Evolutionary conservation across 53 echinoderm and acorn worm genomes (phyloP).

Genomic region (Stichopus horrens): DNA sequence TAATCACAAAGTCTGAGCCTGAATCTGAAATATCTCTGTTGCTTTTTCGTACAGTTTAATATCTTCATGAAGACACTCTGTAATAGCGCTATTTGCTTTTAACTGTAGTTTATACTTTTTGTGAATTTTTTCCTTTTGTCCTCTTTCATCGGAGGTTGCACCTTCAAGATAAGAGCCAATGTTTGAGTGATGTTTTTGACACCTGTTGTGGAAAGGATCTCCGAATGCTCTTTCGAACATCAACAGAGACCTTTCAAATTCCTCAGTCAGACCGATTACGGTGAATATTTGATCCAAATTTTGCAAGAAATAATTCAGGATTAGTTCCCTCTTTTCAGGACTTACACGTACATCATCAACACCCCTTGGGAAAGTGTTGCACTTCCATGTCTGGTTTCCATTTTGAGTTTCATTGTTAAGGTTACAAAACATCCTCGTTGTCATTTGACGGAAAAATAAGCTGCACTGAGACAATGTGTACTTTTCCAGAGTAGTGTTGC

Average conservation of each 20-base stretch:
- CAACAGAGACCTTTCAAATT: conserved; percentile 2
- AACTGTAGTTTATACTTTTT: background rate
- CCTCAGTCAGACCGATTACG: conserved; percentile 15
- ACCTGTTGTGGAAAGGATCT: conserved; percentile 5
- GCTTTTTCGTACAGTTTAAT: conserved; percentile 33
- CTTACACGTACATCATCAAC: conserved; percentile 1
- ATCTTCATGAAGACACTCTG: conserved; percentile 13
- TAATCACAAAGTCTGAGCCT: background rate
- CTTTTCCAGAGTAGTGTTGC: conserved; percentile 27
- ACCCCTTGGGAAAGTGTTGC: background rate
- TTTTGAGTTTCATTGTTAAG: background rate
- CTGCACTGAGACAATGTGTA: conserved; percentile 1
- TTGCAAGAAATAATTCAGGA: conserved; percentile 10
- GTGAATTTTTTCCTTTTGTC: background rate
- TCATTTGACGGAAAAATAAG: conserved; percentile 27
- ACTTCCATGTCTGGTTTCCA: background rate
- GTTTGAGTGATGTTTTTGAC: background rate
- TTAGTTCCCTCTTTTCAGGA: conserved; percentile 1
- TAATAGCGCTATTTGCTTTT: background rate
- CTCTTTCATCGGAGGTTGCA: background rate
- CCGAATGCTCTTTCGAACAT: background rate
- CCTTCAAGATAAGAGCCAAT: conserved; percentile 5
- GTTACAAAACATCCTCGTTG: background rate
- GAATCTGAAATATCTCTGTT: conserved; percentile 12
- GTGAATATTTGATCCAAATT: conserved; percentile 38